Evolutionary conservation across 2,888 invertebrate genomes (phyloP).

Genomic region (Hedychridium roseum): DNA sequence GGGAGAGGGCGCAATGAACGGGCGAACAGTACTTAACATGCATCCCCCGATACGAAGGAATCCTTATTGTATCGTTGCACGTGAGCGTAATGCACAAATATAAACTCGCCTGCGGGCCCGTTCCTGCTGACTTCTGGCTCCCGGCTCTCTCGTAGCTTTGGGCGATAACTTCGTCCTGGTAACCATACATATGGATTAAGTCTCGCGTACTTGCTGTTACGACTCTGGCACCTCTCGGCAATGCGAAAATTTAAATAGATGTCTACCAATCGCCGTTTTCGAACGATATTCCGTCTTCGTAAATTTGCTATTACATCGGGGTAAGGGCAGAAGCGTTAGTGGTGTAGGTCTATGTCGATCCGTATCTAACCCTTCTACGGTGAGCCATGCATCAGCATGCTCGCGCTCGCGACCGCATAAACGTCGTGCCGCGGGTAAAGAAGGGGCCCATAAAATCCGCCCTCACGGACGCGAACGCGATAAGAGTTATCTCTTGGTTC

Average conservation of each 20-base stretch:
- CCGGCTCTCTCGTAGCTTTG: conserved; percentile 22
- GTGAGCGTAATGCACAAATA: conserved; percentile 63
- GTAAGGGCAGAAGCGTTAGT: too few species aligned
- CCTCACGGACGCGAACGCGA: conserved; percentile 58
- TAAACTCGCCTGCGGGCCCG: conserved; percentile 55
- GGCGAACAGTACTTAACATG: conserved; percentile 56
- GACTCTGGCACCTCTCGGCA: too few species aligned
- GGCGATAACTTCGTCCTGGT: conserved; percentile 58
- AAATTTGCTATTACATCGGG: too few species aligned
- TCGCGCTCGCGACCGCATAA: too few species aligned
- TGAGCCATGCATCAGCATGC: conserved; percentile 51
- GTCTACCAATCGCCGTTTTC: too few species aligned
- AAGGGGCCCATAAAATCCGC: conserved; percentile 60
- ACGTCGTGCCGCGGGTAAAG: conserved; percentile 53
- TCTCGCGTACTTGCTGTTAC: too few species aligned
- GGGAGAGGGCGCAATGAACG: conserved; percentile 30
- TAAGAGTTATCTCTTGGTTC: conserved; percentile 62
- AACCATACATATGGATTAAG: conserved; percentile 61
- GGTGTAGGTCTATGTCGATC: conserved; percentile 42
- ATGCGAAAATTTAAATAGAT: too few species aligned
- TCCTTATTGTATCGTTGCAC: conserved; percentile 64
- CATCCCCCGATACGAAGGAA: conserved; percentile 63
- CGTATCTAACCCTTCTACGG: conserved; percentile 53
- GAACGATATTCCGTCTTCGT: too few species aligned
- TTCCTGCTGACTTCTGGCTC: conserved; percentile 27